Evolutionary conservation across 2,888 invertebrate species (phyloP).

Genomic region (Drosophila neonasuta): DNA sequence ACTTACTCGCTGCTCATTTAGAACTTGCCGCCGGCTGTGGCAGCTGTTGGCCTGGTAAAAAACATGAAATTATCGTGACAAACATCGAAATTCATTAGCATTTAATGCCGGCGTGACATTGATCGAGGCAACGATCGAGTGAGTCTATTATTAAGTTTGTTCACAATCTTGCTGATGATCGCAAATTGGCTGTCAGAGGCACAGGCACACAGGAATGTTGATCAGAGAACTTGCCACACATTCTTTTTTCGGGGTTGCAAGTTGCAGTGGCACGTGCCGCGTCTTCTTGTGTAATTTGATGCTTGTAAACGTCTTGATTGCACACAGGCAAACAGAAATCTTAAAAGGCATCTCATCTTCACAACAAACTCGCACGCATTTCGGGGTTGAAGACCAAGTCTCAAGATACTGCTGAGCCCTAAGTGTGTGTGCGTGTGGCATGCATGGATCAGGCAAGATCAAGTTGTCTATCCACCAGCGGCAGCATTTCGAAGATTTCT

Average conservation of each 20-base stretch:
- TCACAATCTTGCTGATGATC: conserved; percentile 57
- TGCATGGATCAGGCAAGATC: conserved; percentile 9
- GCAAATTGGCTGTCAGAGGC: conserved; percentile 64
- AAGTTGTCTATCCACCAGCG: neutral
- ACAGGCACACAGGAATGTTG: conserved; percentile 50
- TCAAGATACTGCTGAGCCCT: neutral
- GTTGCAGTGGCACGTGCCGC: conserved; percentile 45
- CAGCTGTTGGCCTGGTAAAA: conserved; percentile 54
- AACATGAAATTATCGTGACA: conserved; percentile 74
- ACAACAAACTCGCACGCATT: neutral
- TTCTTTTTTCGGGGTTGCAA: conserved; percentile 22
- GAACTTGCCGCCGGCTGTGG: conserved; percentile 6
- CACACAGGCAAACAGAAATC: conserved; percentile 45
- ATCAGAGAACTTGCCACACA: conserved; percentile 32
- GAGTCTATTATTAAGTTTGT: conserved; percentile 18
- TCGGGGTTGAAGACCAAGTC: conserved; percentile 25
- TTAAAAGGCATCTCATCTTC: neutral
- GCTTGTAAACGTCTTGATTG: conserved; percentile 62
- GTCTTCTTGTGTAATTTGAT: conserved; percentile 54
- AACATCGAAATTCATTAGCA: conserved; percentile 54
- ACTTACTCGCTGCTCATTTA: conserved; percentile 2
- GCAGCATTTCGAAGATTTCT: conserved; percentile 1
- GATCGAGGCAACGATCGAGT: neutral
- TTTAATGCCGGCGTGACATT: conserved; percentile 18
- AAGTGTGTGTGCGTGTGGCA: conserved; percentile 5